A percentile compares a stretch with the other conserved stretches of the same genome.
phyloP scores from a whole-genome alignment of 2,113 vertebrate species.

The Bucco capensis region DNA sequence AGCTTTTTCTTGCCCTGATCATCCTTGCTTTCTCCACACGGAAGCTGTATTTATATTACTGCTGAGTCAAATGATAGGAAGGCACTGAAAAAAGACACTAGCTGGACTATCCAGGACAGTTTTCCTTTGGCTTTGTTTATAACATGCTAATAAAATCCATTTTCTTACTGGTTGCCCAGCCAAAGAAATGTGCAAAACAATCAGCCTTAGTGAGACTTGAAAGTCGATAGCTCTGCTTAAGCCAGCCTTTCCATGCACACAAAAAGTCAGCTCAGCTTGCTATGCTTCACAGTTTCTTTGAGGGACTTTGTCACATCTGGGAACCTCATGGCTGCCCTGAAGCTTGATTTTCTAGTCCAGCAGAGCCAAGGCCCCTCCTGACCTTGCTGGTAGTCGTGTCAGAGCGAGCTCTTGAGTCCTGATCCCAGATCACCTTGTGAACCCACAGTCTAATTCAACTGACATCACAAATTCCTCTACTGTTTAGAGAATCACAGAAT shows the following conservation, averaged over 20 bases:
- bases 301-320: constrained; percentile 41
- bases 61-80: neutral
- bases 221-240: neutral
- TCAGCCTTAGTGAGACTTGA: neutral
- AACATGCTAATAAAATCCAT: neutral
- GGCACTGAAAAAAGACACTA: neutral
- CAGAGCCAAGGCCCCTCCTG: neutral
- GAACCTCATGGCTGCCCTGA: constrained; percentile 16
- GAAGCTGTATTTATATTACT: neutral
- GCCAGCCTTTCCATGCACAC: neutral
- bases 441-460: neutral
- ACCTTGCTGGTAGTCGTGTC: neutral
- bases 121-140: neutral
- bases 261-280: neutral
- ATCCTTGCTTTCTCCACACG: neutral
- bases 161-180: neutral
- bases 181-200: constrained; percentile 15
- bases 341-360: constrained; percentile 4
- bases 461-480: accelerated
- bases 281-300: neutral
- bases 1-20: neutral
- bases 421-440: neutral
- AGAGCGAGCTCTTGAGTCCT: accelerated
- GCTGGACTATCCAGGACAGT: neutral
- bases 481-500: no score